Evolutionary conservation across 2,113 vertebrate genomes (phyloP).

Genomic region (Phrynosoma platyrhinos): DNA sequence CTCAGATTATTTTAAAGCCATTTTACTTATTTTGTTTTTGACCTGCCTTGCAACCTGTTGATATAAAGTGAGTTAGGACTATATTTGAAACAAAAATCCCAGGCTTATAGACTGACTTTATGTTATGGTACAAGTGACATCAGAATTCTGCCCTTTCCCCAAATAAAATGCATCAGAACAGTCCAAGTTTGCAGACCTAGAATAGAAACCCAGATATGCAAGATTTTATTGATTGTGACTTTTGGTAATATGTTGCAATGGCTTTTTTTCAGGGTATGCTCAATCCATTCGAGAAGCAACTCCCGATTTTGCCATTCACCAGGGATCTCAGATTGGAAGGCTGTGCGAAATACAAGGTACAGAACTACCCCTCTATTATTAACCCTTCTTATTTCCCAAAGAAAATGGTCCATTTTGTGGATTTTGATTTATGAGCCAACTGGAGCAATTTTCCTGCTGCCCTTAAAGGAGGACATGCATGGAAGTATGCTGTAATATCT

Average conservation of each 20-base stretch:
- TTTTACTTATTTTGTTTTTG: no score
- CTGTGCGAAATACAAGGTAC: conserved; percentile 88
- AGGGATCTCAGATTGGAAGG: conserved; percentile 88
- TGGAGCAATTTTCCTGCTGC: not conserved
- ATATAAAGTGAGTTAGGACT: no score
- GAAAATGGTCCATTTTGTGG: not conserved
- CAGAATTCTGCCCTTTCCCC: no score
- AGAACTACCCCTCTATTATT: not conserved
- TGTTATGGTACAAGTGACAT: no score
- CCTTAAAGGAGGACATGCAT: not conserved
- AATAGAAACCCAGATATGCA: rapidly evolving
- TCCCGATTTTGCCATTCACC: conserved; percentile 77
- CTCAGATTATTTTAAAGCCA: no score
- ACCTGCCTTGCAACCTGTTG: no score
- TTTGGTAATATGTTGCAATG: conserved; percentile 11
- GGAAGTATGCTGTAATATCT: no score
- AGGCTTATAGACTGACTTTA: no score
- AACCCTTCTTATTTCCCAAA: not conserved
- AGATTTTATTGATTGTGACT: rapidly evolving
- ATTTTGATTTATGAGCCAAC: not conserved
- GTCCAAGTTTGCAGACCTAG: not conserved
- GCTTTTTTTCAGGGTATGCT: conserved; percentile 81
- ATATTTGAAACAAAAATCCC: no score
- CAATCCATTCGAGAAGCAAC: conserved; percentile 72
- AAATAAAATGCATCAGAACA: not conserved